Evolutionary conservation across 2,797 vertebrate genomes (phyloP).

Genomic region (Mastacembelus armatus): DNA sequence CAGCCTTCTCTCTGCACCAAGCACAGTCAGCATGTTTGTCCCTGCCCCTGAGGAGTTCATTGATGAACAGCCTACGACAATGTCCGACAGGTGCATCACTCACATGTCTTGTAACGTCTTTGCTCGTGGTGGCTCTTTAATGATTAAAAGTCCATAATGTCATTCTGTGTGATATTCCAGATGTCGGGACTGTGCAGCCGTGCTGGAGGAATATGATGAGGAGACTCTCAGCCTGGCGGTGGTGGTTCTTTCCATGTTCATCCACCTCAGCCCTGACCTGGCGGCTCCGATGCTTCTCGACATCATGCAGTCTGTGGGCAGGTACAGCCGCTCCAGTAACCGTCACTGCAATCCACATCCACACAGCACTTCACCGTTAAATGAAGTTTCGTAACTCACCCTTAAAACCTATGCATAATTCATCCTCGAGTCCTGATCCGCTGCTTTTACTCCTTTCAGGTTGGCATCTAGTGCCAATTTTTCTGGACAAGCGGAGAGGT

Average conservation of each 20-base stretch:
- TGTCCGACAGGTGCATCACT: conserved; percentile 93
- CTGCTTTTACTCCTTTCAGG: conserved; percentile 83
- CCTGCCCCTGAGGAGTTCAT: conserved; percentile 98
- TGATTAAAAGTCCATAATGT: conserved; percentile 1
- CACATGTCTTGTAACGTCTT: neutral
- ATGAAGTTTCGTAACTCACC: conserved; percentile 67
- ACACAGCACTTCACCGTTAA: conserved; percentile 59
- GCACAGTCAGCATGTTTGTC: conserved; percentile 98
- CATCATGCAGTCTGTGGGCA: conserved; percentile 99
- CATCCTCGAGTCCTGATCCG: conserved; percentile 59
- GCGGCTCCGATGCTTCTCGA: conserved; percentile 97
- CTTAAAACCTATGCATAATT: conserved; percentile 72
- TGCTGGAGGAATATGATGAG: conserved; percentile 98
- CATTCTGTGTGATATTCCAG: conserved; percentile 70
- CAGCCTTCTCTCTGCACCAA: conserved; percentile 96
- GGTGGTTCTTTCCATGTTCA: conserved; percentile 97
- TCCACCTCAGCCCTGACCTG: conserved; percentile 96
- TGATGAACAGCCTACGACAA: conserved; percentile 95
- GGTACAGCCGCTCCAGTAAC: conserved; percentile 79
- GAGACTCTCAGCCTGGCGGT: conserved; percentile 96
- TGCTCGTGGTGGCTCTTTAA: neutral
- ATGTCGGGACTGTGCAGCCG: conserved; percentile 96
- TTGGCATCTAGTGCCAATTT: conserved; percentile 96
- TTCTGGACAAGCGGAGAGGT: conserved; percentile 99
- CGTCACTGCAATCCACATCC: conserved; percentile 47